These are phyloP conservation scores for Chrysodeixis includens DNA, from an alignment of 2,888 invertebrate species.

Conservation along the genomic window DNA sequence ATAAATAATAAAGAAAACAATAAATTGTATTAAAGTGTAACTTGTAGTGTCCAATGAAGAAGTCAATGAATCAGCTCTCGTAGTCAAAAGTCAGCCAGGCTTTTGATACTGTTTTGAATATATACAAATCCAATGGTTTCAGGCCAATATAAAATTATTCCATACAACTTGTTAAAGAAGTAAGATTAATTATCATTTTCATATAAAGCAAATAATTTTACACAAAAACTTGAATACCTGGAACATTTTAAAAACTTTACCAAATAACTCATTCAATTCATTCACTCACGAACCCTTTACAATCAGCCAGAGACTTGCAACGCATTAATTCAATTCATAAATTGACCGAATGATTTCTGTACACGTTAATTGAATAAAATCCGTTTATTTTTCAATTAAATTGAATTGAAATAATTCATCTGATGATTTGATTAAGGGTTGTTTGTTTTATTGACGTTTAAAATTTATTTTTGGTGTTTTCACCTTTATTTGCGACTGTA, in stretches of 20 bases:
- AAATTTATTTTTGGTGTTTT: conserved; percentile 3
- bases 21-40: too few relatives aligned
- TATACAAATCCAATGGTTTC: too few relatives aligned
- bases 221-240: not conserved
- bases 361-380: conserved; percentile 28
- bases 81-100: too few relatives aligned
- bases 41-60: too few relatives aligned
- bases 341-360: conserved; percentile 37
- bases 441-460: conserved; percentile 14
- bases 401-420: conserved; percentile 27
- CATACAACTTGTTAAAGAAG: not conserved
- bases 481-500: too few relatives aligned
- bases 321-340: conserved; percentile 46
- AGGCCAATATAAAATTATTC: too few relatives aligned
- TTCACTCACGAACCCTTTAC: conserved; percentile 32
- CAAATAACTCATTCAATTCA: conserved; percentile 15
- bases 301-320: conserved; percentile 32
- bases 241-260: not conserved
- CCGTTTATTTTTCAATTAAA: conserved; percentile 45
- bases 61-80: too few relatives aligned
- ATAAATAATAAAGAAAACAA: too few relatives aligned
- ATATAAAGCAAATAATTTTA: not conserved
- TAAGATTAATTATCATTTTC: not conserved
- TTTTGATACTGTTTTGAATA: too few relatives aligned
- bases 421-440: conserved; percentile 24